Evolutionary conservation across 1,140 invertebrate species (phyloP).

Genomic region (Pseudobourletiella spinata): DNA sequence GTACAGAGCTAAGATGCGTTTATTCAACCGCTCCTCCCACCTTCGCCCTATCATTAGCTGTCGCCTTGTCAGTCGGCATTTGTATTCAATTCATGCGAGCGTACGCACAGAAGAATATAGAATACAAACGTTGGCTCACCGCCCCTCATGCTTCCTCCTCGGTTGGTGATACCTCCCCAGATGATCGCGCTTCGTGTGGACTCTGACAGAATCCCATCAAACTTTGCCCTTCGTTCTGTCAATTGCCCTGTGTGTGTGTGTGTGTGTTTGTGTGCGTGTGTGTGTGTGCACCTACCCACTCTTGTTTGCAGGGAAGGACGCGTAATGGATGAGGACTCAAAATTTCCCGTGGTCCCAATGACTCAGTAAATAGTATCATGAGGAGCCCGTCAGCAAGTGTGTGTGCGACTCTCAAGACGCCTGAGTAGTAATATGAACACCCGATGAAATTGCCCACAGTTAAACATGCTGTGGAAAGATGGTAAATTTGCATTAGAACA

Average conservation of each 20-base stretch:
- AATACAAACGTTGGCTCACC: neutral
- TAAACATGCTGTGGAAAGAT: neutral
- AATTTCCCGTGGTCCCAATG: neutral
- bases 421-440: neutral
- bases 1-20: neutral
- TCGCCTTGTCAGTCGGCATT: neutral
- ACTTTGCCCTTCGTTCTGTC: neutral
- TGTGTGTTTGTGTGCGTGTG: too few relatives aligned
- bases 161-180: too few relatives aligned
- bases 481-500: neutral
- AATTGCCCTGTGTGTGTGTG: neutral
- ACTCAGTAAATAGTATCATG: too few relatives aligned
- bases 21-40: neutral
- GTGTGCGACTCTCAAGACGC: neutral
- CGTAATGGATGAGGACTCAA: neutral
- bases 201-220: neutral
- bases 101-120: neutral
- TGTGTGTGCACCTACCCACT: too few relatives aligned
- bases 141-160: neutral
- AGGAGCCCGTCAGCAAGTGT: neutral
- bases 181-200: too few relatives aligned
- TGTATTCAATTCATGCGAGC: neutral
- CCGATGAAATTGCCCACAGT: neutral
- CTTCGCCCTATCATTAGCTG: neutral
- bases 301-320: neutral